These are phyloP conservation scores for Pseudoips prasinana DNA, from an alignment of 2,888 invertebrate genomes.

Conservation along the genomic window DNA sequence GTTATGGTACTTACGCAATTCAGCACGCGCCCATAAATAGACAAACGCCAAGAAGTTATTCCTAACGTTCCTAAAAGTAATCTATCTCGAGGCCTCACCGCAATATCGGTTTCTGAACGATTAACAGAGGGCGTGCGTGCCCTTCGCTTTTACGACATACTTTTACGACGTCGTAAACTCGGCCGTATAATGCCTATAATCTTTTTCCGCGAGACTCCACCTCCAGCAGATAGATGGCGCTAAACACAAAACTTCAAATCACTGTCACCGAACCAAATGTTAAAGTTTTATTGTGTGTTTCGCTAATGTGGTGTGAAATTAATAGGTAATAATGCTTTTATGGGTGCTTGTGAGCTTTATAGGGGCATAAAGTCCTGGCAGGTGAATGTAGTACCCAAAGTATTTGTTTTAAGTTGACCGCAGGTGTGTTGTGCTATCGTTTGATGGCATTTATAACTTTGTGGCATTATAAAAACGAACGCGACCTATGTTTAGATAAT, in stretches of 20 bases:
- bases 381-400: slow-evolving; percentile 58
- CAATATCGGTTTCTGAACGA: slow-evolving; percentile 81
- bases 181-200: slow-evolving; percentile 76
- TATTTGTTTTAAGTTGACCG: slow-evolving; percentile 73
- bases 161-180: slow-evolving; percentile 79
- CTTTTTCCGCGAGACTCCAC: slow-evolving; percentile 69
- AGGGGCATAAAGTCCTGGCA: slow-evolving; percentile 69
- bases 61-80: slow-evolving; percentile 70
- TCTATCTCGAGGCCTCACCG: slow-evolving; percentile 77
- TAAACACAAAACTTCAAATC: slow-evolving; percentile 70
- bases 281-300: slow-evolving; percentile 80
- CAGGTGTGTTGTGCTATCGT: slow-evolving; percentile 52
- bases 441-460: slow-evolving; percentile 43
- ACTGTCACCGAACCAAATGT: slow-evolving; percentile 71
- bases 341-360: slow-evolving; percentile 76
- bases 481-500: slow-evolving; percentile 29
- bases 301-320: slow-evolving; percentile 82
- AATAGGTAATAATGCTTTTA: slow-evolving; percentile 81
- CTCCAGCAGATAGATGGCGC: slow-evolving; percentile 66
- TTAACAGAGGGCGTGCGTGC: slow-evolving; percentile 82
- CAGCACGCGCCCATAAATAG: slow-evolving; percentile 66
- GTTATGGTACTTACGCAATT: slow-evolving; percentile 50
- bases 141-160: slow-evolving; percentile 78
- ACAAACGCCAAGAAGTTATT: slow-evolving; percentile 75
- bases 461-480: slow-evolving; percentile 47